These are phyloP conservation scores for Festucalex cinctus DNA, from an alignment of 2,113 vertebrate species.

Conservation along the genomic window DNA sequence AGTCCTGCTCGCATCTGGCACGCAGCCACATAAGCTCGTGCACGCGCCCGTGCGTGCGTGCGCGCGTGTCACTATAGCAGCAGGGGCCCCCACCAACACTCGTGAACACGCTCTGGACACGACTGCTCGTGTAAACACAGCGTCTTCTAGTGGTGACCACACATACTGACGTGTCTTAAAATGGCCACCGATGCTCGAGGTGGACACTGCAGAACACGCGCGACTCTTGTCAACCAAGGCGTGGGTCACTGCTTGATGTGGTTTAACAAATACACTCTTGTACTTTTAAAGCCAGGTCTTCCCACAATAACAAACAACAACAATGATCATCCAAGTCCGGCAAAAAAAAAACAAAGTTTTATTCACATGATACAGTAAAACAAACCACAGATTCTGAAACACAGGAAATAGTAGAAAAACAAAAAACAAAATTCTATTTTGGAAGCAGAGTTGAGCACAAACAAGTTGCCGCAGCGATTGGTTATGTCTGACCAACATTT, in stretches of 20 bases:
- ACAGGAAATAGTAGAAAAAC: conserved; percentile 36
- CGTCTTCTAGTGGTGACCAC: conserved; percentile 65
- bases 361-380: conserved; percentile 59
- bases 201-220: conserved; percentile 60
- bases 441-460: background rate
- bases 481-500: conserved; percentile 13
- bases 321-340: conserved; percentile 4
- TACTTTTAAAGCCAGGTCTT: background rate
- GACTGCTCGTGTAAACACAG: conserved; percentile 58
- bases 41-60: conserved; percentile 37
- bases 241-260: conserved; percentile 5
- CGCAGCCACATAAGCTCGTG: conserved; percentile 85
- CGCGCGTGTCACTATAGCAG: conserved; percentile 65
- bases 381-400: conserved; percentile 21
- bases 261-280: background rate
- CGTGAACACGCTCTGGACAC: conserved; percentile 55
- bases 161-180: conserved; percentile 55
- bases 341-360: conserved; percentile 48
- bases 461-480: background rate
- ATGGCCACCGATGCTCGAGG: conserved; percentile 57
- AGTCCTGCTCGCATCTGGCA: conserved; percentile 77
- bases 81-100: conserved; percentile 63
- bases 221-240: conserved; percentile 1
- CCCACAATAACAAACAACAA: background rate
- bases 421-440: conserved; percentile 22